phyloP scores from a whole-genome alignment of 2,797 vertebrate genomes.

The Pangasius sanitwongsei region DNA sequence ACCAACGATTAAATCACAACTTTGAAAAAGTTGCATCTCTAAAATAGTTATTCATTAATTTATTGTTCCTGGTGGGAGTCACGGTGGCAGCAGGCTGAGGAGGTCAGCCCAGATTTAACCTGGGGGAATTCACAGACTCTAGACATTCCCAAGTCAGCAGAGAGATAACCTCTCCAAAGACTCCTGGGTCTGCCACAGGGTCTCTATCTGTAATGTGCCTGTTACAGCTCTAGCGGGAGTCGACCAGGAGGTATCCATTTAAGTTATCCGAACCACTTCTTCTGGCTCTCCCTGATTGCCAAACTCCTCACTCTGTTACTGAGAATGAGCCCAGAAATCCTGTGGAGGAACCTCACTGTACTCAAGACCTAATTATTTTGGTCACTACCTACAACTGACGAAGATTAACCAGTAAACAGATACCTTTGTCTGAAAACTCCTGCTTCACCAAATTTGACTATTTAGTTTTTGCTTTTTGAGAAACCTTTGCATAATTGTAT shows the following conservation, averaged over 20 bases:
- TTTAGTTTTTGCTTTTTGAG: too few species aligned
- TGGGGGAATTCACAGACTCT: neutral
- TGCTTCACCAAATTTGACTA: neutral
- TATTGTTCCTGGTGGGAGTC: neutral
- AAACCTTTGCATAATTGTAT: too few species aligned
- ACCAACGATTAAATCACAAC: constrained; percentile 36
- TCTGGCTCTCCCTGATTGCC: neutral
- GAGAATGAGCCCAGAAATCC: neutral
- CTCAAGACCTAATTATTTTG: neutral
- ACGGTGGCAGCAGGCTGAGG: neutral
- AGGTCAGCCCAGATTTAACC: constrained; percentile 1
- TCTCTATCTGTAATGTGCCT: neutral
- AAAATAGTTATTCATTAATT: neutral
- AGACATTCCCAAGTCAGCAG: neutral
- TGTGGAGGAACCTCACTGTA: neutral
- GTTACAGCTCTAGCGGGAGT: neutral
- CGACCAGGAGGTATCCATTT: neutral
- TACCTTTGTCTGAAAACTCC: neutral
- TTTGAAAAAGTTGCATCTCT: neutral
- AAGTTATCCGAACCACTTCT: neutral
- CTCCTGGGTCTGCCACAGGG: neutral
- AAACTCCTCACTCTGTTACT: neutral
- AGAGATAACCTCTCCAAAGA: neutral
- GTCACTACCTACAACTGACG: neutral
- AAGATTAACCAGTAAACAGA: neutral